Percentiles rank a stretch among this genome's conserved stretches.
These are phyloP conservation scores for Drosophila athabasca DNA, from an alignment of 1,140 invertebrate species.

Conservation along the genomic window DNA sequence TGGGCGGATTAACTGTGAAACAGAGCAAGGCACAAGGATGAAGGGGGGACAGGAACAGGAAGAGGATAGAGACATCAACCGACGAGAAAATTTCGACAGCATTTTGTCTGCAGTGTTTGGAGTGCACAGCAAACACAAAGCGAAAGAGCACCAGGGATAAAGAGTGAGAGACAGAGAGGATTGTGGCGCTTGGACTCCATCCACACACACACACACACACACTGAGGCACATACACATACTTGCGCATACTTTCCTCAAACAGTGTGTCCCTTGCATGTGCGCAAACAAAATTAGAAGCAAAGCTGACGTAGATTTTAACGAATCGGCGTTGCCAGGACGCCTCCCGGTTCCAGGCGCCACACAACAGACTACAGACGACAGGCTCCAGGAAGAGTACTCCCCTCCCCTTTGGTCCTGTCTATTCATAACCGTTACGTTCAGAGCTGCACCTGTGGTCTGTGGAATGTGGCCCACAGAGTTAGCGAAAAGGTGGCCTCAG, in stretches of 20 bases:
- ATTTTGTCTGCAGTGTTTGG: constrained; percentile 77
- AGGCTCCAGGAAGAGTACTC: too few species aligned
- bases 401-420: too few species aligned
- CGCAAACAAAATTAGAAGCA: constrained; percentile 74
- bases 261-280: constrained; percentile 40
- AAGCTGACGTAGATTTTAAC: constrained; percentile 75
- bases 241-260: constrained; percentile 62
- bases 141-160: constrained; percentile 14
- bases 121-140: constrained; percentile 67
- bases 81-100: constrained; percentile 62
- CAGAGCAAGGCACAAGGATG: background rate
- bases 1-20: constrained; percentile 62
- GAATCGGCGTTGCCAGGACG: constrained; percentile 63
- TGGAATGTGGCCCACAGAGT: constrained; percentile 28
- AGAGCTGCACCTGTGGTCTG: constrained; percentile 21
- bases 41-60: background rate
- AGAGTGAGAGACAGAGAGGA: background rate
- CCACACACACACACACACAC: constrained; percentile 11
- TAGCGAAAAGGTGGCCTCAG: constrained; percentile 18
- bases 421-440: constrained; percentile 25
- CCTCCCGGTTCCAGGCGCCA: background rate
- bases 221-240: too few species aligned
- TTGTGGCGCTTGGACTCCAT: constrained; percentile 13
- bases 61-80: constrained; percentile 64
- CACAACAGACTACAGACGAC: too few species aligned